Evolutionary conservation across 2,113 vertebrate genomes (phyloP).

Genomic region (Aleadryas rufinucha): DNA sequence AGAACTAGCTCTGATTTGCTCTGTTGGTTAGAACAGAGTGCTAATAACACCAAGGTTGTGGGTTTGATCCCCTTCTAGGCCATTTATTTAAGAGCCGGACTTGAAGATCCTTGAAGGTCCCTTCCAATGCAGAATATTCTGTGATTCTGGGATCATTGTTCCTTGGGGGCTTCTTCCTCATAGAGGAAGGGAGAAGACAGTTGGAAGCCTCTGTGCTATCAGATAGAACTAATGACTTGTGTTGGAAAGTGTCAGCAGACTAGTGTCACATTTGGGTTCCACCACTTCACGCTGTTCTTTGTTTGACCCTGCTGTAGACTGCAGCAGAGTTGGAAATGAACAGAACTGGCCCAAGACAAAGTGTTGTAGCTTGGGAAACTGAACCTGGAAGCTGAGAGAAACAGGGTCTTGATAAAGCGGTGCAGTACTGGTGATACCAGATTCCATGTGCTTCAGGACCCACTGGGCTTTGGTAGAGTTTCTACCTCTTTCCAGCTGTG

Average conservation of each 20-base stretch:
- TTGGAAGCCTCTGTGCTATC: neutral
- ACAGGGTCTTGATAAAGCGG: fast-evolving
- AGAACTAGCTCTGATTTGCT: neutral
- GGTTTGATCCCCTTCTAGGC: neutral
- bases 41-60: neutral
- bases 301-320: neutral
- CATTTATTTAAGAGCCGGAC: neutral
- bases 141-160: neutral
- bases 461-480: neutral
- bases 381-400: neutral
- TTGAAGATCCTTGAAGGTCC: fast-evolving
- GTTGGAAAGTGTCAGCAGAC: neutral
- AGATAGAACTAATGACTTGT: neutral
- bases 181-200: neutral
- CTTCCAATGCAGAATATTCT: neutral
- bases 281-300: neutral
- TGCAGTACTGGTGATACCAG: neutral
- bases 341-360: neutral
- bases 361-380: neutral
- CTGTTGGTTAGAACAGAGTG: neutral
- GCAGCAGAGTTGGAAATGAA: neutral
- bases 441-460: neutral
- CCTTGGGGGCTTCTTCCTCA: neutral
- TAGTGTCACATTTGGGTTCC: neutral
- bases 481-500: neutral